phyloP scores from a whole-genome alignment of 2,888 invertebrate species.

The Mamestra brassicae region DNA sequence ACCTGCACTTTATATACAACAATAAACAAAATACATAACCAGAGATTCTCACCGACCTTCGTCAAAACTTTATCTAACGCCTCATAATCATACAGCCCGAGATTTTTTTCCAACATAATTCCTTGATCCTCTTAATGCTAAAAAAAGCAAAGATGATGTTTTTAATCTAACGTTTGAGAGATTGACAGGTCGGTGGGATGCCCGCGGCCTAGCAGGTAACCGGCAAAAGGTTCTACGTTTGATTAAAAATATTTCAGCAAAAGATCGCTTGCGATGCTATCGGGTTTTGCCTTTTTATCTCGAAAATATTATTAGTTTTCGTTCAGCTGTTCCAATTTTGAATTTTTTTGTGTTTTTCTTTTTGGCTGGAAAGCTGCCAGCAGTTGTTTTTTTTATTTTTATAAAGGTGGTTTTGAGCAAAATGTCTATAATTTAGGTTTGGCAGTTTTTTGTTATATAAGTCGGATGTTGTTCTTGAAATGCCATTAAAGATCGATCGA shows the following conservation, averaged over 20 bases:
- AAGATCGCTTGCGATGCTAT: constrained; percentile 78
- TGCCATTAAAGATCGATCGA: neutral
- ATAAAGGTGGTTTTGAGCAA: neutral
- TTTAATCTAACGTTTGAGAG: constrained; percentile 90
- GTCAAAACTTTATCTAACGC: constrained; percentile 89
- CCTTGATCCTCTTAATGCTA: constrained; percentile 88
- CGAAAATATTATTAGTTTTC: constrained; percentile 62
- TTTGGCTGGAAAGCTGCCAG: constrained; percentile 40
- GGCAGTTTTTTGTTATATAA: neutral
- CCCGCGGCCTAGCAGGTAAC: constrained; percentile 85
- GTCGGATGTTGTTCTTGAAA: neutral
- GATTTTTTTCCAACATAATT: constrained; percentile 80
- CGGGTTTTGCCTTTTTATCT: constrained; percentile 71
- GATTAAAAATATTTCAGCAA: constrained; percentile 90
- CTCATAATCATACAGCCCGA: constrained; percentile 86
- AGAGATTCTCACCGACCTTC: constrained; percentile 85
- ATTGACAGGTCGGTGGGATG: constrained; percentile 90
- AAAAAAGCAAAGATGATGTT: constrained; percentile 88
- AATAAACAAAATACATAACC: constrained; percentile 73
- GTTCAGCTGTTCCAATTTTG: constrained; percentile 61
- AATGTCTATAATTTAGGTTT: constrained; percentile 1
- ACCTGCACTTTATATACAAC: constrained; percentile 64
- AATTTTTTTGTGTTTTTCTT: constrained; percentile 30
- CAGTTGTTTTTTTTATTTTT: constrained; percentile 14
- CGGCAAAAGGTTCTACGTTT: constrained; percentile 73